Conservation (phyloP, 2,113 vertebrate genomes). For the Alethe castanea region DNA sequence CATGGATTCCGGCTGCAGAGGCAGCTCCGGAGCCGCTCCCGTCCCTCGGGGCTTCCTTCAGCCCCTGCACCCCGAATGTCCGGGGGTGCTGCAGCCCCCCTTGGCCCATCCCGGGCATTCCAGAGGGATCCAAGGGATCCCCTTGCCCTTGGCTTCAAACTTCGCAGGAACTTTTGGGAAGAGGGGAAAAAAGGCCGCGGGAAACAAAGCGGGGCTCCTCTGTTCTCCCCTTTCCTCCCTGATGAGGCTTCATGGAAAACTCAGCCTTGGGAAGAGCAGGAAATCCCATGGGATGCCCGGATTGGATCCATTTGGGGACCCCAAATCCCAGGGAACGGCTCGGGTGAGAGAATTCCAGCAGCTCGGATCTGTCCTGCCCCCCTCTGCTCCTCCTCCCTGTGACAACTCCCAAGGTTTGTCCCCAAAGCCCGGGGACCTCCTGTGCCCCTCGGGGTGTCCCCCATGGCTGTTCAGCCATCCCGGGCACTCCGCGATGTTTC, state of each 20-base stretch:
- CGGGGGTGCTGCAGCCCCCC: neutral
- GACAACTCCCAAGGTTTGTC: neutral
- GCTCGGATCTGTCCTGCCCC: rapidly evolving
- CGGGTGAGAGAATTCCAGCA: rapidly evolving
- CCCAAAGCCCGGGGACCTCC: neutral
- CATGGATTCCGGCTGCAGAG: rapidly evolving
- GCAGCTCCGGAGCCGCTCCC: rapidly evolving
- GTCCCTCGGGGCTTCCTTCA: rapidly evolving
- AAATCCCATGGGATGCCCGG: rapidly evolving
- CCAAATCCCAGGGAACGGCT: neutral
- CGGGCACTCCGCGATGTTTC: neutral
- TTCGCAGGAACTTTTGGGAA: neutral
- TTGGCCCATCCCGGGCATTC: neutral
- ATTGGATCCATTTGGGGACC: neutral
- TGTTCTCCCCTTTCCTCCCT: rapidly evolving
- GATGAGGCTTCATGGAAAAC: neutral
- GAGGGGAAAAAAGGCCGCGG: neutral
- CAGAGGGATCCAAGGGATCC: neutral
- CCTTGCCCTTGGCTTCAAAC: neutral
- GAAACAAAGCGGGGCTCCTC: neutral
- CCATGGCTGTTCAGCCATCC: neutral
- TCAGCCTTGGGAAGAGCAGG: neutral
- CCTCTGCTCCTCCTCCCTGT: neutral
- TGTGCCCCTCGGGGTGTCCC: neutral
- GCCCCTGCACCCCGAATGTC: rapidly evolving